These are phyloP conservation scores for Thecocarcelia acutangulata DNA, from an alignment of 2,888 invertebrate genomes.

Conservation along the genomic window DNA sequence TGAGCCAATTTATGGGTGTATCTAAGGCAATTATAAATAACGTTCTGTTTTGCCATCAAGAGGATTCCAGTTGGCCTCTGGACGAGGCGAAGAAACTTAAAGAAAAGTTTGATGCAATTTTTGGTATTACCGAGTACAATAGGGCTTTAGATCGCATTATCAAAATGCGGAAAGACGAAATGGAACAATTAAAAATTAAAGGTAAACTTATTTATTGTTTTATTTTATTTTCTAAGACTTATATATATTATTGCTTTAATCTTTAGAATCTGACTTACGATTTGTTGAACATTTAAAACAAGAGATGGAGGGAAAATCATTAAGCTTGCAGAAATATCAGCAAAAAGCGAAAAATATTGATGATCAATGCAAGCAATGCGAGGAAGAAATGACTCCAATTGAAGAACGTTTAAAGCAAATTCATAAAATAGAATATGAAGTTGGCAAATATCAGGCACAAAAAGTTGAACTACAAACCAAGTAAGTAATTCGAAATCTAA, in stretches of 20 bases:
- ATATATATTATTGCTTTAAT: conserved; percentile 2
- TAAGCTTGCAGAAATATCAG: conserved; percentile 83
- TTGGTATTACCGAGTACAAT: conserved; percentile 95
- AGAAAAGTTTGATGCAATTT: conserved; percentile 98
- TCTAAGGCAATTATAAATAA: conserved; percentile 96
- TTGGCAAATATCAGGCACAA: conserved; percentile 83
- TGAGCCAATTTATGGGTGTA: conserved; percentile 87
- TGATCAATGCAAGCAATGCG: conserved; percentile 83
- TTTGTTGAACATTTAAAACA: conserved; percentile 84
- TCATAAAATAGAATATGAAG: conserved; percentile 82
- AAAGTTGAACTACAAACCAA: conserved; percentile 84
- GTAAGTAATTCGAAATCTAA: conserved; percentile 76
- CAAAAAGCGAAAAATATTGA: conserved; percentile 85
- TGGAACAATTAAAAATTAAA: conserved; percentile 82
- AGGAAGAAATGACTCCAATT: conserved; percentile 83
- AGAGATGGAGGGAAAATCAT: conserved; percentile 84
- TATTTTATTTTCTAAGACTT: neutral
- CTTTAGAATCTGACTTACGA: conserved; percentile 83
- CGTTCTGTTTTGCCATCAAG: conserved; percentile 99
- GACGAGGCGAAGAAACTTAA: conserved; percentile 96
- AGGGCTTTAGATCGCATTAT: conserved; percentile 91
- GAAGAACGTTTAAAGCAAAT: conserved; percentile 83
- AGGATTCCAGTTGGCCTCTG: conserved; percentile 97
- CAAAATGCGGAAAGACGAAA: conserved; percentile 86
- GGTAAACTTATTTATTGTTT: conserved; percentile 77